Conservation (phyloP, 2,113 vertebrate species). For the Buteo buteo region DNA sequence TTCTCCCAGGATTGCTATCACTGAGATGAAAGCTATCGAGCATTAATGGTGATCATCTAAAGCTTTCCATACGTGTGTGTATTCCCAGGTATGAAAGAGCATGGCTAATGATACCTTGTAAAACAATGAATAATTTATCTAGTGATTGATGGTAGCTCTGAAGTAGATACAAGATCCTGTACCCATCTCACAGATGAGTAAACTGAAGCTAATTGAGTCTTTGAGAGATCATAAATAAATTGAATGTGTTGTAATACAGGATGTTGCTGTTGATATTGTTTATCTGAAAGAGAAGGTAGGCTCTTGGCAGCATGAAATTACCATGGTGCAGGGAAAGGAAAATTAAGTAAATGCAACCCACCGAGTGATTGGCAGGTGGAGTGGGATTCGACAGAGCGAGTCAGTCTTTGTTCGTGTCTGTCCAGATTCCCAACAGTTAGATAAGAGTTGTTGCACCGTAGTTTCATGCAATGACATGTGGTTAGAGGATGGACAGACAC, state of each 20-base stretch:
- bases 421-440: not conserved
- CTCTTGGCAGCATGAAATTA: not conserved
- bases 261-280: not conserved
- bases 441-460: not conserved
- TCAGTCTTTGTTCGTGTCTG: not conserved
- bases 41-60: not conserved
- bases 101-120: constrained; percentile 19
- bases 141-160: not conserved
- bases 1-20: not conserved
- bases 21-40: not conserved
- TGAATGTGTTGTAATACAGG: not conserved
- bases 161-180: not conserved
- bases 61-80: not conserved
- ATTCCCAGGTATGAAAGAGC: not conserved
- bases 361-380: not conserved
- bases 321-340: not conserved
- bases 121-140: constrained; percentile 13
- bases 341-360: not conserved
- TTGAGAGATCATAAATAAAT: constrained; percentile 11
- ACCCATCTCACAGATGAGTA: constrained; percentile 6
- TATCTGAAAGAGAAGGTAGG: not conserved
- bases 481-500: too few species aligned
- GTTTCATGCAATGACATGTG: not conserved
- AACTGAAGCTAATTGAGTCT: constrained; percentile 39
- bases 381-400: not conserved